phyloP scores from a whole-genome alignment of 2,888 invertebrate genomes.

The Erannis defoliaria region DNA sequence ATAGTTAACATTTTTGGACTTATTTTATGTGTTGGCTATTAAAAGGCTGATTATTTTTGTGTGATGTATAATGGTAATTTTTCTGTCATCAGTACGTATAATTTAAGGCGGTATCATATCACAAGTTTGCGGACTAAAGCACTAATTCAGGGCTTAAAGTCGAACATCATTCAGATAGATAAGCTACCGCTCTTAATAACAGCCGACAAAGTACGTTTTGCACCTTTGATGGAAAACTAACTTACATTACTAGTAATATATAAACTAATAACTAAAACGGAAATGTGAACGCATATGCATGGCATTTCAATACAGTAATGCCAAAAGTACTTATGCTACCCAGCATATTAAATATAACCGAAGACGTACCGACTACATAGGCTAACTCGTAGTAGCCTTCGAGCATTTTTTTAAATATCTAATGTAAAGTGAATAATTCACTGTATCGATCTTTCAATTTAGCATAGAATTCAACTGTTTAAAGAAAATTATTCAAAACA shows the following conservation, averaged over 20 bases:
- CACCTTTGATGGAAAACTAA: constrained; percentile 34
- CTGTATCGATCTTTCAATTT: not conserved
- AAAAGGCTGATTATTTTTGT: too few relatives aligned
- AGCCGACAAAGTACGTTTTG: constrained; percentile 43
- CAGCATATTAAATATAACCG: too few relatives aligned
- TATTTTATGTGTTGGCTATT: too few relatives aligned
- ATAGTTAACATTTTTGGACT: too few relatives aligned
- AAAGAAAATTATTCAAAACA: constrained; percentile 18
- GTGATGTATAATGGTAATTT: not conserved
- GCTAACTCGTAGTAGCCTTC: not conserved
- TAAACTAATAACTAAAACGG: too few relatives aligned
- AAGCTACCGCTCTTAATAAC: constrained; percentile 48
- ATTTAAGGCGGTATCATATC: constrained; percentile 60
- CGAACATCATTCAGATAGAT: constrained; percentile 55
- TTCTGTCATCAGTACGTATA: constrained; percentile 9
- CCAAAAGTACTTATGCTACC: too few relatives aligned
- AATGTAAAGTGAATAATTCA: not conserved
- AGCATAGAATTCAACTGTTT: not conserved
- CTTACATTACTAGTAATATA: too few relatives aligned
- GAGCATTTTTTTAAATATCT: not conserved
- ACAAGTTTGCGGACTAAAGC: constrained; percentile 63
- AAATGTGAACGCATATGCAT: too few relatives aligned
- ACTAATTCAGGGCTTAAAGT: constrained; percentile 55
- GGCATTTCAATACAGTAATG: too few relatives aligned
- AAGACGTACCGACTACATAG: too few relatives aligned